Evolutionary conservation across 2,888 invertebrate species (phyloP), one percentile per base, ranked within the genome.

Genomic region (Cephus runcator): DNA sequence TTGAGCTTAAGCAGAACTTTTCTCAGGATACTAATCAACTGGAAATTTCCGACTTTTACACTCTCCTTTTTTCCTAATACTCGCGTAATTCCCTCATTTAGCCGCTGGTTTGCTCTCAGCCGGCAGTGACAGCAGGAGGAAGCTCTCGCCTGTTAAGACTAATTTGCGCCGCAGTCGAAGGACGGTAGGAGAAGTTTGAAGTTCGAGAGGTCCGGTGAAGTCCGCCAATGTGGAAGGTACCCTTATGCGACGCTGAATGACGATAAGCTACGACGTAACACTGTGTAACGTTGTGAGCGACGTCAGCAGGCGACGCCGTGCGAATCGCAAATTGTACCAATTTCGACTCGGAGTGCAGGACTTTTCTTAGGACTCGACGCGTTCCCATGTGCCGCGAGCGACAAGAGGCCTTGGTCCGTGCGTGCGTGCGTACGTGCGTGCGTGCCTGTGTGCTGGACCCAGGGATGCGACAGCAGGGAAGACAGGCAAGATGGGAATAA

Each of bases 121-220:
- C 56, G 9, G 30, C 9, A 34, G 11, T 34, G 71, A 12, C 30
- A 34, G 31, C 30, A 34, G 33, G 71, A 30, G 71, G 23, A 30
- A 71, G 11, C 31, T 34, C 31, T 6, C 81, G 83, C 79, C 86
- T 86, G 88, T 88, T 88, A 88, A 83, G 85, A 87, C 87, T 89
- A 88, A 89, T 89, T 88, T 86, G 87, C 87, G 87, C 88, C 85
- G 35, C 87, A 88, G 88, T 87, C 85, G 85, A 84, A 84, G 86
- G 33, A 31, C 0, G 71, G n/a, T 12, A 30, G 31, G 71, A 71
- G 71, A 34, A 23, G 33, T 71, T 71, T 11, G 71, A 71, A 71
- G 33, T 30, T 34, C 30, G 71, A 33, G 71, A 71, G 31, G 3
- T n/a, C n/a, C n/a, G n/a, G n/a, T n/a, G 33, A 30, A 71, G 23